phyloP scores from a whole-genome alignment of 2,888 invertebrate species.

The Dolichomitus sp. region DNA sequence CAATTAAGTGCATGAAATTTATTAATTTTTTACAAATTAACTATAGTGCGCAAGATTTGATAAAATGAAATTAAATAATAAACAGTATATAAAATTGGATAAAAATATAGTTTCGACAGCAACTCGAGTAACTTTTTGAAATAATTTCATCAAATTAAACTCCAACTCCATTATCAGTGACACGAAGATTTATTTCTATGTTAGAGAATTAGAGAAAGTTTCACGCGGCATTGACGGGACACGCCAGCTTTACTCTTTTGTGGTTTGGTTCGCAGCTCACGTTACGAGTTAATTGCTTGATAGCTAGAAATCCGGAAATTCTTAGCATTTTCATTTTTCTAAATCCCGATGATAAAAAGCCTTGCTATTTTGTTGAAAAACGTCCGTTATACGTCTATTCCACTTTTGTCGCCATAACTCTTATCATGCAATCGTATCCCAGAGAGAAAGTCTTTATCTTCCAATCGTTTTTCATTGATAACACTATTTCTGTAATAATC shows the following conservation, averaged over 20 bases:
- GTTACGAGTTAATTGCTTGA: neutral
- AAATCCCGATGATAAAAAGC: neutral
- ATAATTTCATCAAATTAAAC: neutral
- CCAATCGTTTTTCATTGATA: conserved; percentile 18
- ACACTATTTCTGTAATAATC: conserved; percentile 17
- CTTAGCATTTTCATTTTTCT: neutral
- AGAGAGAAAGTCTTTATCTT: conserved; percentile 7
- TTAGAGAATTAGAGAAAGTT: conserved; percentile 18
- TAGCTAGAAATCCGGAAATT: neutral
- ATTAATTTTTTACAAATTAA: neutral
- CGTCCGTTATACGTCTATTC: too few species aligned
- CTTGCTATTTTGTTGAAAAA: neutral
- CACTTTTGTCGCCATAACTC: neutral
- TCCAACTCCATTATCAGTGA: neutral
- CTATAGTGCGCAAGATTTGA: neutral
- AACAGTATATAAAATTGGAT: neutral
- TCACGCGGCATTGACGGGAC: neutral
- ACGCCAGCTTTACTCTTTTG: neutral
- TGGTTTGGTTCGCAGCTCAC: neutral
- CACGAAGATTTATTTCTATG: conserved; percentile 5
- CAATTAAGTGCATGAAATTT: neutral
- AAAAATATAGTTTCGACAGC: neutral
- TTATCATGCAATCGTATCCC: conserved; percentile 23
- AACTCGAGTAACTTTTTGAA: neutral
- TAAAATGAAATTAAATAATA: neutral